Percentiles rank a stretch among this genome's conserved stretches.
These are phyloP conservation scores for Homarus americanus DNA, from an alignment of 1,140 invertebrate species.

Conservation along the genomic window DNA sequence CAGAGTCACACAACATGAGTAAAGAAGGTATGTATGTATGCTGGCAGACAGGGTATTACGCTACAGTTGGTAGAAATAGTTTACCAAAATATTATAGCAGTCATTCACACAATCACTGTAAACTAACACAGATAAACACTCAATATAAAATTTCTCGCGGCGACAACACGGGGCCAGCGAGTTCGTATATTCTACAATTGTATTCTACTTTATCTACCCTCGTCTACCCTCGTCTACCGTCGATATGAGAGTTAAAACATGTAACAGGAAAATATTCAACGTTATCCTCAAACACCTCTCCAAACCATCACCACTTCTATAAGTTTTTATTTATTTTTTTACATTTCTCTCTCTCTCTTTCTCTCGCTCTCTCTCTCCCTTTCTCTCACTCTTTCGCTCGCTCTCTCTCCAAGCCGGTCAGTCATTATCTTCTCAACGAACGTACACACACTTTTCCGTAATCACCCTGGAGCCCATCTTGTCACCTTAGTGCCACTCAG, in stretches of 20 bases:
- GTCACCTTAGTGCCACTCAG: constrained; percentile 60
- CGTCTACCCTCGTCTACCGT: constrained; percentile 69
- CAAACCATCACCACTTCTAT: constrained; percentile 64
- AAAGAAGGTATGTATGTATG: constrained; percentile 61
- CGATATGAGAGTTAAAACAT: constrained; percentile 71
- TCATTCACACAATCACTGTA: constrained; percentile 69
- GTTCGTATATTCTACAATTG: constrained; percentile 59
- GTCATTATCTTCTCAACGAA: too few relatives aligned
- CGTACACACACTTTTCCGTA: constrained; percentile 45
- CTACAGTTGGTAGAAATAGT: constrained; percentile 69
- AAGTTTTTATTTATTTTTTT: neutral
- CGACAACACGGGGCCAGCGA: constrained; percentile 43
- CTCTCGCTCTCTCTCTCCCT: constrained; percentile 38
- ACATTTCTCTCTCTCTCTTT: constrained; percentile 33
- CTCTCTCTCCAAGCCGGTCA: constrained; percentile 39
- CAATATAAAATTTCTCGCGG: constrained; percentile 67
- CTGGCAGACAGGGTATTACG: constrained; percentile 67
- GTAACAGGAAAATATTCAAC: constrained; percentile 70
- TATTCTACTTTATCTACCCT: constrained; percentile 41
- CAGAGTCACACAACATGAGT: constrained; percentile 53
- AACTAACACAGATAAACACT: constrained; percentile 72
- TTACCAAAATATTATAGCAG: constrained; percentile 71
- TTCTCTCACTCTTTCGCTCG: constrained; percentile 27
- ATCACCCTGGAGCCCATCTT: constrained; percentile 68
- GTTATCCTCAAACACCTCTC: constrained; percentile 70